A percentile compares a stretch with the other conserved stretches of the same genome.
Conservation (phyloP, 2,113 vertebrate species). For the Epinephelus cyanopodus region DNA sequence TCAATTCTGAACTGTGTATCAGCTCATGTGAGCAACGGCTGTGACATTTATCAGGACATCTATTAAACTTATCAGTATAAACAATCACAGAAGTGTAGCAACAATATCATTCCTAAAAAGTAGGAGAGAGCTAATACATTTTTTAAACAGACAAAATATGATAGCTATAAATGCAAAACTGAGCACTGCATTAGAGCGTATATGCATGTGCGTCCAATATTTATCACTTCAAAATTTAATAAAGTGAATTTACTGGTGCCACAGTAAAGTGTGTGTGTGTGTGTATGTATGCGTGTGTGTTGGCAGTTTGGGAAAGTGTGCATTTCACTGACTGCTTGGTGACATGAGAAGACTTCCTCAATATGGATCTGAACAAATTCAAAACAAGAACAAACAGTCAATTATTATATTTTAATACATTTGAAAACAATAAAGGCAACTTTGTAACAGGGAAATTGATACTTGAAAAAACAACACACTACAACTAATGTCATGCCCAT, state of each 20-base stretch:
- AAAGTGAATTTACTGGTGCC: constrained; percentile 4
- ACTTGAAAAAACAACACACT: not conserved
- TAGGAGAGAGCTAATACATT: not conserved
- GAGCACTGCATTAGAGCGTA: not conserved
- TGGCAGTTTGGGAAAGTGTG: not conserved
- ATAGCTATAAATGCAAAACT: not conserved
- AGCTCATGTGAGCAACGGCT: constrained; percentile 1
- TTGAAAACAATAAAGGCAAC: not conserved
- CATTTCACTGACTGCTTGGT: constrained; percentile 60
- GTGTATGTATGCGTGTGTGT: constrained; percentile 20
- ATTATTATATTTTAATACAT: constrained; percentile 47
- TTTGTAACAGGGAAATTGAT: not conserved
- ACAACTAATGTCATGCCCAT: not conserved
- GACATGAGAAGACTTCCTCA: constrained; percentile 53
- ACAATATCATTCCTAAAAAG: not conserved
- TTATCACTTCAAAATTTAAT: not conserved
- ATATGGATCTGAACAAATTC: constrained; percentile 52
- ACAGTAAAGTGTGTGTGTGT: not conserved
- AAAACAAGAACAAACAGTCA: constrained; percentile 55
- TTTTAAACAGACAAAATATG: not conserved
- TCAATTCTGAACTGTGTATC: constrained; percentile 21
- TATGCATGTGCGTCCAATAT: not conserved
- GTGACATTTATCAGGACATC: not conserved
- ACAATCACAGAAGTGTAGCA: not conserved
- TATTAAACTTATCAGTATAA: not conserved